Percentiles rank a stretch among this genome's conserved stretches.
Conservation (phyloP, 2,113 vertebrate genomes). For the Peromyscus californicus region DNA sequence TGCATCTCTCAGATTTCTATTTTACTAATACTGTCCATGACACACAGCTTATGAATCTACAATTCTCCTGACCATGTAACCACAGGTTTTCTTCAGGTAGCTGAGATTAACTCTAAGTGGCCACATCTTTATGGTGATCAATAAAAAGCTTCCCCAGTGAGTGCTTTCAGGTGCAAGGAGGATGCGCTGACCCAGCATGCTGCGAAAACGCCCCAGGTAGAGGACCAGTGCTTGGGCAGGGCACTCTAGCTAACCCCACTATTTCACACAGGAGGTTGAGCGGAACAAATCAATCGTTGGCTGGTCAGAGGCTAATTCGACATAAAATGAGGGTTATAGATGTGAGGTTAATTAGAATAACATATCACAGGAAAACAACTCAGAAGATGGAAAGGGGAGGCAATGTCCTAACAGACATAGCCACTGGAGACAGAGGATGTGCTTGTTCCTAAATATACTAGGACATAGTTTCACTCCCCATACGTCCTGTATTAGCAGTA, state of each 20-base stretch:
- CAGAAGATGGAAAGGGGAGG: conserved; percentile 69
- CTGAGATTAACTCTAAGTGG: not conserved
- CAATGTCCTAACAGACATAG: conserved; percentile 54
- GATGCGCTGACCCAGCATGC: conserved; percentile 48
- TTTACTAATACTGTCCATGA: not conserved
- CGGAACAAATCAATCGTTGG: conserved; percentile 82
- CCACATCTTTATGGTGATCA: not conserved
- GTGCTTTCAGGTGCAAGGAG: not conserved
- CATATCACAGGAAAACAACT: conserved; percentile 70
- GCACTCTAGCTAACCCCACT: not conserved
- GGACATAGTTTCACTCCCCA: conserved; percentile 49
- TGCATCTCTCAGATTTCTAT: not conserved
- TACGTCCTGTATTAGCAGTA: not conserved
- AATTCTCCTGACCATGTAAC: not conserved
- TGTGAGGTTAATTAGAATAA: conserved; percentile 75
- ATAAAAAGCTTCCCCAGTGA: not conserved
- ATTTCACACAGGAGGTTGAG: conserved; percentile 80
- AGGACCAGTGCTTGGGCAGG: conserved; percentile 4
- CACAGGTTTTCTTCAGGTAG: not conserved
- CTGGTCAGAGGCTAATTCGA: conserved; percentile 84
- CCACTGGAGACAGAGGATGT: conserved; percentile 46
- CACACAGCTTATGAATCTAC: not conserved
- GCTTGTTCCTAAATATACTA: conserved; percentile 2
- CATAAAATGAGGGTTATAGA: conserved; percentile 77
- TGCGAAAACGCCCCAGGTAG: conserved; percentile 75